Evolutionary conservation across 2,797 vertebrate genomes (phyloP), one percentile per base, ranked within the genome.

Genomic region (Anabacerthia variegaticeps): DNA sequence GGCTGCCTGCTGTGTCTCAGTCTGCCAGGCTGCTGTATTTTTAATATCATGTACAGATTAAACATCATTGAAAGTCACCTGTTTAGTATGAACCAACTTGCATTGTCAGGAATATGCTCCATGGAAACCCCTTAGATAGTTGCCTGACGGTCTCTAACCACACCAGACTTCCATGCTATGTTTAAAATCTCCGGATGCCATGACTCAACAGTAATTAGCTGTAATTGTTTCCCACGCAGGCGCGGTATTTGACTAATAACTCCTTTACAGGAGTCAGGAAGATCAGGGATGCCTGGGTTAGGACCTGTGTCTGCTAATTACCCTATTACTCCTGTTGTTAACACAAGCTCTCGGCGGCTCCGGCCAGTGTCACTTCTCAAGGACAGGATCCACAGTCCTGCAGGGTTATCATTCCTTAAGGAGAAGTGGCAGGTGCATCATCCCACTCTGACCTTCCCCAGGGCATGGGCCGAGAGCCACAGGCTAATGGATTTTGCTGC

Each of bases 371-470:
- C 83, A 6, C 48, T 48, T 63, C 81, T 21, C 68, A 13, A 13
- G 63, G 68, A 19, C 5, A 1, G 34, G 27, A 9, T 20, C 28
- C 49, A 39, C 3, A 0, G 19, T 24, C 55, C 56, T 6, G 12
- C 0, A 0, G 37, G 12, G 23, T 10, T 10, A 49, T 30, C 27
- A 7, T 24, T 52, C 39, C 36, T 14, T 6, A 3, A 39, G 68
- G 55, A 51, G 24, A 32, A 34, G 30, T 4, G 17, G 27, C 7
- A 28, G 48, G 9, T 12, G 1, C 28, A 4, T 26, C 30, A 3
- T 21, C 23, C 68, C 39, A 2, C 19, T 2, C 59, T 49, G 59
- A 39, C 11, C 46, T n/a, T 56, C 36, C 3, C 1, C 46, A 32
- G 72, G 46, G 23, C 22, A 4, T 54, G 16, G 63, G 17, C 16